Conservation (phyloP, 1,140 invertebrate species). For the Oncopeltus fasciatus region DNA sequence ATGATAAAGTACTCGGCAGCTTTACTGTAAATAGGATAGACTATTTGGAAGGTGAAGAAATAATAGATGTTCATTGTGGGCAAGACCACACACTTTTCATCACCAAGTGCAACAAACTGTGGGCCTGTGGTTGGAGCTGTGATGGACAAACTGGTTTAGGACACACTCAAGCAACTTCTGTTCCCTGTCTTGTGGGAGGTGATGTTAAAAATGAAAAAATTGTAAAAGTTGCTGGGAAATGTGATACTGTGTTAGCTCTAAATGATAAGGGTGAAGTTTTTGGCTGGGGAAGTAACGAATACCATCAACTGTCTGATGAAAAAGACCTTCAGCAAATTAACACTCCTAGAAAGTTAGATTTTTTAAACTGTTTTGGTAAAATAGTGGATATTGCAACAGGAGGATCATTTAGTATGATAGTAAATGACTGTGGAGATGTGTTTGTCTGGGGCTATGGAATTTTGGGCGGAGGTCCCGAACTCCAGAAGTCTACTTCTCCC, state of each 20-base stretch:
- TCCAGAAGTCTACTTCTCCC: conserved; percentile 47
- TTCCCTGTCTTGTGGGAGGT: conserved; percentile 52
- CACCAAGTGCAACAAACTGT: conserved; percentile 65
- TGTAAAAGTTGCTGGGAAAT: conserved; percentile 58
- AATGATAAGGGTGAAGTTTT: conserved; percentile 86
- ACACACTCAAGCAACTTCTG: conserved; percentile 37
- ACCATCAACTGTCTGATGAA: conserved; percentile 62
- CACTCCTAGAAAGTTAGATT: conserved; percentile 31
- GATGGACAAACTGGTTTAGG: conserved; percentile 88
- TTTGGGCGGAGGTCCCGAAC: conserved; percentile 71
- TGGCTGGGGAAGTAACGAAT: conserved; percentile 95
- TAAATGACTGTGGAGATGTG: conserved; percentile 69
- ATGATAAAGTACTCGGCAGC: conserved; percentile 43
- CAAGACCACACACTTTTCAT: conserved; percentile 80
- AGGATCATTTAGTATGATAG: conserved; percentile 69
- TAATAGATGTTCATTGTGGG: conserved; percentile 61
- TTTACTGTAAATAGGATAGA: conserved; percentile 48
- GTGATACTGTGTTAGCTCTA: conserved; percentile 78
- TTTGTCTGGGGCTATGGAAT: conserved; percentile 89
- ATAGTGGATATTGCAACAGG: conserved; percentile 70
- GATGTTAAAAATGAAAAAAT: conserved; percentile 74
- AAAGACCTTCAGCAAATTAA: not conserved
- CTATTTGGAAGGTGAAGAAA: conserved; percentile 43
- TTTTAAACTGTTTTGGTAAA: conserved; percentile 49
- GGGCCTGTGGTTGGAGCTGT: conserved; percentile 81